These are phyloP conservation scores for Chloroceryle amazona DNA, from an alignment of 2,797 vertebrate species.

Conservation along the genomic window DNA sequence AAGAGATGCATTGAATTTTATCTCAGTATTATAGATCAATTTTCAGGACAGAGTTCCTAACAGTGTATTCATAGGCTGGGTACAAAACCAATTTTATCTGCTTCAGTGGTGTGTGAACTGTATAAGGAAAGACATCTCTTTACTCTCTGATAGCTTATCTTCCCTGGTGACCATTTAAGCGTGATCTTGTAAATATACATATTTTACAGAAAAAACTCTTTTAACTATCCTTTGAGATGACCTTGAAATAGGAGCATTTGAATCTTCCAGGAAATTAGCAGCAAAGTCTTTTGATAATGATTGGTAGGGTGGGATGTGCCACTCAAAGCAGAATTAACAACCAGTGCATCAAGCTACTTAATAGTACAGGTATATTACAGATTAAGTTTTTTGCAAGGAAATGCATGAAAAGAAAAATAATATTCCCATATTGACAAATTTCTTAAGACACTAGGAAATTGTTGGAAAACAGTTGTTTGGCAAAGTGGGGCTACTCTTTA, in stretches of 20 bases:
- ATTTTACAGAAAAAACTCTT: constrained; percentile 86
- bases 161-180: constrained; percentile 94
- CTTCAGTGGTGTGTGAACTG: constrained; percentile 97
- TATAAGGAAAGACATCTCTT: constrained; percentile 93
- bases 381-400: constrained; percentile 62
- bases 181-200: constrained; percentile 97
- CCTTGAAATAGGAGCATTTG: constrained; percentile 88
- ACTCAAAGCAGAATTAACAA: constrained; percentile 83
- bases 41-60: constrained; percentile 84
- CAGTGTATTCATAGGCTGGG: constrained; percentile 82
- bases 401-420: constrained; percentile 9
- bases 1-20: constrained; percentile 82
- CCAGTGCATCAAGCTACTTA: constrained; percentile 80
- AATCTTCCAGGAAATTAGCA: constrained; percentile 88
- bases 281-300: constrained; percentile 84
- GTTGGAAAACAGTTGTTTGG: not conserved
- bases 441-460: not conserved
- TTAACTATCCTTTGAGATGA: constrained; percentile 86
- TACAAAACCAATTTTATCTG: constrained; percentile 98
- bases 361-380: constrained; percentile 76
- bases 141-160: constrained; percentile 95
- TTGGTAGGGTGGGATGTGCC: constrained; percentile 83
- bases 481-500: not conserved
- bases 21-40: constrained; percentile 81
- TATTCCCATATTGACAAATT: not conserved